Conservation (phyloP, 2,888 invertebrate species). For the Micropterix aruncella region DNA sequence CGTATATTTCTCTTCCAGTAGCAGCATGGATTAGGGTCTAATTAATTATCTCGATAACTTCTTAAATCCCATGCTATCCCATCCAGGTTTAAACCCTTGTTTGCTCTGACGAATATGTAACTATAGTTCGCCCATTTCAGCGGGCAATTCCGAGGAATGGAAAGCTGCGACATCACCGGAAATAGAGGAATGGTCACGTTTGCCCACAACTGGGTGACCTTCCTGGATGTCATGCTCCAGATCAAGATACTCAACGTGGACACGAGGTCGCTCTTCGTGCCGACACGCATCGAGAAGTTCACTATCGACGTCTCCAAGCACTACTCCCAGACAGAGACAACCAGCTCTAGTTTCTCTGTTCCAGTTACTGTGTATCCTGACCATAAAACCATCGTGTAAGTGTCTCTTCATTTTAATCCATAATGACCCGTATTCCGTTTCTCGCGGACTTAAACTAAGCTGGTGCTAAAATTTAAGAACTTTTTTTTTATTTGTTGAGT, state of each 20-base stretch:
- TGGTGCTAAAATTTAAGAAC: too few species aligned
- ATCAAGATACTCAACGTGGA: constrained; percentile 44
- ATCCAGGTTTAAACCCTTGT: too few species aligned
- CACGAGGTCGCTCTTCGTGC: constrained; percentile 41
- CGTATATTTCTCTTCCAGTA: too few species aligned
- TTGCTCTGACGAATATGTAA: too few species aligned
- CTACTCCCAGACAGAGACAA: constrained; percentile 14
- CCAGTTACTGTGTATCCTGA: neutral
- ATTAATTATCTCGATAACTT: too few species aligned
- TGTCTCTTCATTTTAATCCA: too few species aligned
- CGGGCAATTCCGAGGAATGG: constrained; percentile 18
- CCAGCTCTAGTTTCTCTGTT: neutral
- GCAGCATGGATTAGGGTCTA: too few species aligned
- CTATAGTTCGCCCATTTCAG: too few species aligned
- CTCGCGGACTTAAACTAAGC: too few species aligned
- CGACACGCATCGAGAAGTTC: constrained; percentile 43
- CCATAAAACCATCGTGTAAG: neutral
- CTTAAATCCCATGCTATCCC: too few species aligned
- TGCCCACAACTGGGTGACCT: constrained; percentile 58
- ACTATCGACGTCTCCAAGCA: constrained; percentile 38
- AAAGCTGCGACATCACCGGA: constrained; percentile 16
- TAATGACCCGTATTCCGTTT: too few species aligned
- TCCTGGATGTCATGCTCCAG: constrained; percentile 65
- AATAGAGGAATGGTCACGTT: constrained; percentile 26
- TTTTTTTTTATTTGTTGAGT: too few species aligned